phyloP scores from a whole-genome alignment of 2,888 invertebrate genomes.

The Caenorhabditis japonica region DNA sequence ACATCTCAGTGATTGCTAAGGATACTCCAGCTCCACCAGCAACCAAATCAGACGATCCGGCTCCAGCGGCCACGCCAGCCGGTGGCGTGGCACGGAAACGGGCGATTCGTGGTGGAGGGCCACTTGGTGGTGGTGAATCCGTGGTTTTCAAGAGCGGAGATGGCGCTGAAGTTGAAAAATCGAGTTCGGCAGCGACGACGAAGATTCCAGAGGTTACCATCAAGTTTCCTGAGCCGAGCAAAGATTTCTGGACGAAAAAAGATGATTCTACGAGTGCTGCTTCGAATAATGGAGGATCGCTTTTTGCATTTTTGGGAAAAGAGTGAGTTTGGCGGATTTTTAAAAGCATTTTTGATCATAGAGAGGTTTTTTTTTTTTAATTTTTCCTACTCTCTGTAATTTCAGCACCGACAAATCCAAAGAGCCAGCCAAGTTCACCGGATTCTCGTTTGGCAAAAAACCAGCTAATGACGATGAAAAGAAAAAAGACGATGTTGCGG shows the following conservation, averaged over 20 bases:
- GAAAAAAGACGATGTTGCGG: conserved; percentile 1
- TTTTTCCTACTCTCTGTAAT: too few species aligned
- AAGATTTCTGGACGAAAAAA: conserved; percentile 62
- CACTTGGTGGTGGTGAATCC: conserved; percentile 54
- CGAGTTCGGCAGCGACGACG: conserved; percentile 2
- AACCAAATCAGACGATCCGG: background rate
- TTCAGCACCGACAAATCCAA: conserved; percentile 9
- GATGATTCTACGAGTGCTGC: background rate
- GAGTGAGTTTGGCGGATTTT: too few species aligned
- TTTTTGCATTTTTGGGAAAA: conserved; percentile 46
- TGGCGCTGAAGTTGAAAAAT: conserved; percentile 1
- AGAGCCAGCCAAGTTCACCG: conserved; percentile 34
- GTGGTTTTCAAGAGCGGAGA: conserved; percentile 54
- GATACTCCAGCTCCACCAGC: conserved; percentile 21
- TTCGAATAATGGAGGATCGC: conserved; percentile 14
- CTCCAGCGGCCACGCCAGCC: background rate
- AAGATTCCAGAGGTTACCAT: conserved; percentile 43
- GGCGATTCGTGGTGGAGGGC: conserved; percentile 63
- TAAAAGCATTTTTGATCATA: too few species aligned
- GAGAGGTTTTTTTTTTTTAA: too few species aligned
- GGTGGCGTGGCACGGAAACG: conserved; percentile 51
- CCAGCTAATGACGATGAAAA: conserved; percentile 5
- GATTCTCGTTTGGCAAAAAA: conserved; percentile 52
- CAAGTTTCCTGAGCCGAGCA: conserved; percentile 55
- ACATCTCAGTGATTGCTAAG: conserved; percentile 44